A percentile compares a stretch with the other conserved stretches of the same genome.
Conservation (phyloP, 1,140 invertebrate species). For the Zaprionus africanus region DNA sequence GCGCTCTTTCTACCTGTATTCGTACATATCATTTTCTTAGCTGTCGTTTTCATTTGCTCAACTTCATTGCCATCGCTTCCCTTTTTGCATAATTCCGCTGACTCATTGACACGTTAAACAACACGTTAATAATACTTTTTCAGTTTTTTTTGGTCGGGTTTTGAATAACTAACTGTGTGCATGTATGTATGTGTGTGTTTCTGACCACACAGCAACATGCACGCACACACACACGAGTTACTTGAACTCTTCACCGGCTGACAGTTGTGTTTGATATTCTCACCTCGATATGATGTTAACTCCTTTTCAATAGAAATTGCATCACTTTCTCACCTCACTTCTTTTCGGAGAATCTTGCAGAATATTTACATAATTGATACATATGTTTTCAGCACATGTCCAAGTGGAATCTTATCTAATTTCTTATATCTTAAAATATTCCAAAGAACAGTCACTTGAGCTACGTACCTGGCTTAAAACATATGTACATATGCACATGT, state of each 20-base stretch:
- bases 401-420: not conserved
- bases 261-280: not conserved
- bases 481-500: not conserved
- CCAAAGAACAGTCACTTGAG: not conserved
- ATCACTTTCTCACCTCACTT: not conserved
- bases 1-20: conserved; percentile 16
- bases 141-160: not conserved
- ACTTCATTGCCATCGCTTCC: conserved; percentile 48
- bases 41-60: conserved; percentile 57
- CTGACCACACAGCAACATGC: not conserved
- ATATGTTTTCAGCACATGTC: not conserved
- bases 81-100: conserved; percentile 66
- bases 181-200: not conserved
- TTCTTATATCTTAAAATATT: not conserved
- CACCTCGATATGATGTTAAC: not conserved
- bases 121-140: conserved; percentile 49
- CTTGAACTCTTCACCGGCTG: not conserved
- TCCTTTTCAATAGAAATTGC: not conserved
- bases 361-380: not conserved
- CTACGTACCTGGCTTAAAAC: conserved; percentile 4
- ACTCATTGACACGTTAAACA: conserved; percentile 54
- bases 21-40: conserved; percentile 11
- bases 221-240: not conserved
- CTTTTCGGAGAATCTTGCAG: not conserved
- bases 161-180: not conserved